Conservation (phyloP, 1,140 invertebrate species). For the Drosophila setifemur region DNA sequence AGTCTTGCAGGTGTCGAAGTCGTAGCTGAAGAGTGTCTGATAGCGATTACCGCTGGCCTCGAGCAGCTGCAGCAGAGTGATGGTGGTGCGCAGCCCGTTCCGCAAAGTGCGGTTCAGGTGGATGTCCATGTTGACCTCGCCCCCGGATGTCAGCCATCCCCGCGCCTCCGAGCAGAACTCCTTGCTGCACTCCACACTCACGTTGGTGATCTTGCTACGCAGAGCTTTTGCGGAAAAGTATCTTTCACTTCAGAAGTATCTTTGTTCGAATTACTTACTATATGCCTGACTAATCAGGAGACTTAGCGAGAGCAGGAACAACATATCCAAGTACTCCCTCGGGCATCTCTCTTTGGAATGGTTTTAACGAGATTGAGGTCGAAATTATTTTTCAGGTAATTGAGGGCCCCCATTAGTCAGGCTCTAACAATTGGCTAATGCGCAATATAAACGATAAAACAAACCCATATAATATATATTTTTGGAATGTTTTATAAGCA, state of each 20-base stretch:
- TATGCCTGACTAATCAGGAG: conserved; percentile 1
- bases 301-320: neutral
- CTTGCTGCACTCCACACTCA: conserved; percentile 11
- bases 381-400: neutral
- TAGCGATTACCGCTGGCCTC: conserved; percentile 18
- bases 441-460: no score
- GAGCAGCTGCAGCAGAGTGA: conserved; percentile 29
- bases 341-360: neutral
- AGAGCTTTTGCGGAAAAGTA: neutral
- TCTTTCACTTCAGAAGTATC: neutral
- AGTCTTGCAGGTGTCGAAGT: conserved; percentile 53
- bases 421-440: conserved; percentile 15
- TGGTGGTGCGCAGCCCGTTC: conserved; percentile 23
- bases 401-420: conserved; percentile 15
- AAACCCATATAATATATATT: no score
- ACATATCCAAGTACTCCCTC: conserved; percentile 5
- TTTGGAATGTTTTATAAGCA: no score
- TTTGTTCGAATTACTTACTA: conserved; percentile 23
- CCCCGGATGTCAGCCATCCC: conserved; percentile 26
- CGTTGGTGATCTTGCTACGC: conserved; percentile 31
- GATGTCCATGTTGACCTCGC: conserved; percentile 30
- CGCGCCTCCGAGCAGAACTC: conserved; percentile 15
- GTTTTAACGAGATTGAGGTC: neutral
- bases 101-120: conserved; percentile 22
- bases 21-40: conserved; percentile 50